Percentiles rank a stretch among this genome's conserved stretches.
Evolutionary conservation across 2,888 invertebrate genomes (phyloP).

Genomic region (Tetropium fuscum): DNA sequence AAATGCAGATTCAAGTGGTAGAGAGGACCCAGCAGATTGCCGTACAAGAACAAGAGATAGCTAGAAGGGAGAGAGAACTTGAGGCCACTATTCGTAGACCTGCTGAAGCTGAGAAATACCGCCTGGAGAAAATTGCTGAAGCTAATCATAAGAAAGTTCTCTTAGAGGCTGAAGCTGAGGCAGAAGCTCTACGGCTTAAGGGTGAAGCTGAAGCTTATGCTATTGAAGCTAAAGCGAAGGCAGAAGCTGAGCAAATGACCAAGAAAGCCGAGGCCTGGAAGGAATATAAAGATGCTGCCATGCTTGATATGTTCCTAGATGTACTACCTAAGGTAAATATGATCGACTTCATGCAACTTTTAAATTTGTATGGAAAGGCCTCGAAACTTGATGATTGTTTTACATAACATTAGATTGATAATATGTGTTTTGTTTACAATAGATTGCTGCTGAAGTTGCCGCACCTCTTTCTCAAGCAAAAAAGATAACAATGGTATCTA

Average conservation of each 20-base stretch:
- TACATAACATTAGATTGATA: no score
- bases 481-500: slow-evolving; percentile 97
- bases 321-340: slow-evolving; percentile 94
- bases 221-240: slow-evolving; percentile 93
- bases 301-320: slow-evolving; percentile 97
- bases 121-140: slow-evolving; percentile 93
- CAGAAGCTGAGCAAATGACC: slow-evolving; percentile 97
- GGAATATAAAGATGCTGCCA: slow-evolving; percentile 95
- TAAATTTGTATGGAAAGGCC: no score
- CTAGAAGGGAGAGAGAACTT: slow-evolving; percentile 89
- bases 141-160: slow-evolving; percentile 89
- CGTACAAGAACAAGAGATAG: slow-evolving; percentile 96
- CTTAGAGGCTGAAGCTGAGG: slow-evolving; percentile 96
- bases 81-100: slow-evolving; percentile 94
- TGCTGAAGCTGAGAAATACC: slow-evolving; percentile 94
- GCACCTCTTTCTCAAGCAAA: slow-evolving; percentile 95
- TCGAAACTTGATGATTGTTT: no score
- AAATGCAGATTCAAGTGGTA: slow-evolving; percentile 89
- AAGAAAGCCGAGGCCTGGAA: slow-evolving; percentile 98
- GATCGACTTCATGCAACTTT: no score
- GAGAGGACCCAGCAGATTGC: slow-evolving; percentile 83
- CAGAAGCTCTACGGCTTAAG: slow-evolving; percentile 87
- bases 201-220: slow-evolving; percentile 95
- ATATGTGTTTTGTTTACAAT: no score
- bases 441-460: slow-evolving; percentile 97